A percentile compares a stretch with the other conserved stretches of the same genome.
phyloP scores from a whole-genome alignment of 2,113 vertebrate species.

The Ceuthmochares aereus region DNA sequence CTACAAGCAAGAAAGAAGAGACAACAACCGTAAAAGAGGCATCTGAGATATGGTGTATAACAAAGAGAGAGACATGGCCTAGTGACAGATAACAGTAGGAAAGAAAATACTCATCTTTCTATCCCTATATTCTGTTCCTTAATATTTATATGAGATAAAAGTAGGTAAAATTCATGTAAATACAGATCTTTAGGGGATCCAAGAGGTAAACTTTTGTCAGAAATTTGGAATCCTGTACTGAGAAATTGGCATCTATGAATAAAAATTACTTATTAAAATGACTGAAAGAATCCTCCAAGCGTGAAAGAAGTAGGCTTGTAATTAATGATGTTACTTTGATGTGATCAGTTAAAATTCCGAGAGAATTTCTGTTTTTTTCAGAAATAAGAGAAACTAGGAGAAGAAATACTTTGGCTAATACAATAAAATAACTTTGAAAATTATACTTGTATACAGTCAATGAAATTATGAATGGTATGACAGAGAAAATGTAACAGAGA shows the following conservation, averaged over 20 bases:
- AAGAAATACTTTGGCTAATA: background rate
- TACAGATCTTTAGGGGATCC: background rate
- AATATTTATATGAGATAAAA: background rate
- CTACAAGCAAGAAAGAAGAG: background rate
- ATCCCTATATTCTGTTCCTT: background rate
- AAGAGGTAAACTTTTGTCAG: background rate
- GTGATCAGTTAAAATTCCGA: background rate
- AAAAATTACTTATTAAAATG: background rate
- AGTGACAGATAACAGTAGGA: background rate
- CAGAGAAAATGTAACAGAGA: background rate
- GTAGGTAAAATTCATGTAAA: background rate
- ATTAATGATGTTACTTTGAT: background rate
- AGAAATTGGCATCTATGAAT: background rate
- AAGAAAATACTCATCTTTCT: background rate
- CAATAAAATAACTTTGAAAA: background rate
- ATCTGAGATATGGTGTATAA: background rate
- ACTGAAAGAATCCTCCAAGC: background rate
- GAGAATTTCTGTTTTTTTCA: background rate
- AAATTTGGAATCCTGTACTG: background rate
- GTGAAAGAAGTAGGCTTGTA: background rate
- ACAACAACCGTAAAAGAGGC: background rate
- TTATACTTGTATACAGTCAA: background rate
- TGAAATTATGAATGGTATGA: background rate
- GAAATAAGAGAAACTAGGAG: background rate
- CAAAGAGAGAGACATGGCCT: background rate